Evolutionary conservation across 2,113 vertebrate species (phyloP).

Genomic region (Daubentonia madagascariensis): DNA sequence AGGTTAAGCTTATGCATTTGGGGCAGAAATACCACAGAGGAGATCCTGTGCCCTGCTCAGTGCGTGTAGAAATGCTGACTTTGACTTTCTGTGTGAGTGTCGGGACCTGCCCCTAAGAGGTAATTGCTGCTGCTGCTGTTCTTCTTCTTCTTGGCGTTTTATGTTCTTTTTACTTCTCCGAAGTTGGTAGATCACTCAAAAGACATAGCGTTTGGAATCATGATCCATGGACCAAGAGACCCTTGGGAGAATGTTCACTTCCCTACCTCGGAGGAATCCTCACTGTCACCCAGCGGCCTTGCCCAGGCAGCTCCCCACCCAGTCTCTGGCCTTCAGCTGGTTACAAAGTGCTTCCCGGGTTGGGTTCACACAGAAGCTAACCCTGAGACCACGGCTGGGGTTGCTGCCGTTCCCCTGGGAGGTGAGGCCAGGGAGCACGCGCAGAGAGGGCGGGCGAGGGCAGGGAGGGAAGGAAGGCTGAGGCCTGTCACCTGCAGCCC

Average conservation of each 20-base stretch:
- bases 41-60: neutral
- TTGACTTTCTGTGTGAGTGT: neutral
- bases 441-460: neutral
- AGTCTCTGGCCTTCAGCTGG: neutral
- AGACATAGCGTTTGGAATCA: neutral
- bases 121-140: neutral
- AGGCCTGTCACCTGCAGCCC: neutral
- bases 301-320: neutral
- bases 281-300: neutral
- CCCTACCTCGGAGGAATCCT: neutral
- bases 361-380: neutral
- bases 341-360: neutral
- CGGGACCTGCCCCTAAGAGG: neutral
- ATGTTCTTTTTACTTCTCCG: neutral
- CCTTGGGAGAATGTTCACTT: neutral
- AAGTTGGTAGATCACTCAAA: neutral
- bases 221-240: neutral
- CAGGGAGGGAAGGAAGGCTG: no score
- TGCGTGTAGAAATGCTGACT: neutral
- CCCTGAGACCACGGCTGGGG: neutral
- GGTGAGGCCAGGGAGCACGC: neutral
- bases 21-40: neutral
- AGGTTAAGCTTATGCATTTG: neutral
- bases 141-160: neutral
- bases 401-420: neutral